Evolutionary conservation across 2,113 vertebrate genomes (phyloP).

Genomic region (Pluvialis apricaria): DNA sequence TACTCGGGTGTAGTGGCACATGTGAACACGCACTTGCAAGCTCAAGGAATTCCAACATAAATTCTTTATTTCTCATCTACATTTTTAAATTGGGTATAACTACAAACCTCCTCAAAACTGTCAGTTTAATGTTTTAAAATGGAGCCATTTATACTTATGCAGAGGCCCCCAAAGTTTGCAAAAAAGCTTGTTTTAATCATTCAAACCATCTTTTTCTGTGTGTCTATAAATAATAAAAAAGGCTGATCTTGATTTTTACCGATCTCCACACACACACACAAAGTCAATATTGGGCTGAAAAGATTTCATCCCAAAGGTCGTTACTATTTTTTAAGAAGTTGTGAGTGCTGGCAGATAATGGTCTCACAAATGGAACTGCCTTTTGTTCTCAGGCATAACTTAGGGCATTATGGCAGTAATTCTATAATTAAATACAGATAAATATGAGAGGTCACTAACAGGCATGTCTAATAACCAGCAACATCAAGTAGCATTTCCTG

Average conservation of each 20-base stretch:
- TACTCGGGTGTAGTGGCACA: rapidly evolving
- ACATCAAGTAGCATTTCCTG: constrained; percentile 15
- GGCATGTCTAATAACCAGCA: not conserved
- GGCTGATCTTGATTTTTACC: not conserved
- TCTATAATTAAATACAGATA: constrained; percentile 11
- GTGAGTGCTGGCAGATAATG: not conserved
- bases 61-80: not conserved
- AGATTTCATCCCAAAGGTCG: not conserved
- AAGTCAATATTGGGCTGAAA: not conserved
- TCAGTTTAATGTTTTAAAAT: not conserved
- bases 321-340: not conserved
- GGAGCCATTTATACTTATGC: not conserved
- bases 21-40: not conserved
- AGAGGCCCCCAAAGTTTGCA: rapidly evolving
- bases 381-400: not conserved
- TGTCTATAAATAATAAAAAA: not conserved
- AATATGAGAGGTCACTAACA: not conserved
- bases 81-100: not conserved
- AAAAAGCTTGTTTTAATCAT: not conserved
- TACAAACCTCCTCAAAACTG: not conserved
- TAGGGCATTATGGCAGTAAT: not conserved
- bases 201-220: not conserved
- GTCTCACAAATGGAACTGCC: not conserved
- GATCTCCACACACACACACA: not conserved
- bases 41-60: not conserved